Conservation (phyloP, 2,888 invertebrate genomes). For the Meta bourneti region DNA sequence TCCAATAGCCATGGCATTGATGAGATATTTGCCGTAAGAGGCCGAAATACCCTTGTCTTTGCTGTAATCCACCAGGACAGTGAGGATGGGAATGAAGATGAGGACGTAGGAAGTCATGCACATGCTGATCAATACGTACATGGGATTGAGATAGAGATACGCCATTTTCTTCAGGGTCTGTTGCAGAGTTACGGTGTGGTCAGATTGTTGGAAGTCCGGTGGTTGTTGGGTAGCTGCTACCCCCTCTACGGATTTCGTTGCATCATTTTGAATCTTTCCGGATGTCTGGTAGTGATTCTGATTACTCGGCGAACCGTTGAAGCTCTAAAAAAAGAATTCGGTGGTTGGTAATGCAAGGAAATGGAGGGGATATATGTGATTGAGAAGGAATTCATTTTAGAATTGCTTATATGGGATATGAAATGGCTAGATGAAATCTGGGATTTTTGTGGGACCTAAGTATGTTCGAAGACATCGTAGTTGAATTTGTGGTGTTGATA, state of each 20-base stretch:
- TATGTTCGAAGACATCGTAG: too few relatives aligned
- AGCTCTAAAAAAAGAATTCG: too few relatives aligned
- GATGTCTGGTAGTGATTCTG: not conserved
- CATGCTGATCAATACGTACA: conserved; percentile 33
- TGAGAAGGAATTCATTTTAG: too few relatives aligned
- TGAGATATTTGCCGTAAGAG: conserved; percentile 39
- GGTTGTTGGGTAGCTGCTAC: not conserved
- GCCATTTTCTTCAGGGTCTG: not conserved
- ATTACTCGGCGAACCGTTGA: too few relatives aligned
- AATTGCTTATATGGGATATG: too few relatives aligned
- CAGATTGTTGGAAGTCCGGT: not conserved
- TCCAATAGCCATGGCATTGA: conserved; percentile 53
- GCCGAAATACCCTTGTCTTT: conserved; percentile 52
- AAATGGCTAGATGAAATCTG: too few relatives aligned
- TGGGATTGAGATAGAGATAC: conserved; percentile 24
- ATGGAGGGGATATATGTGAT: too few relatives aligned
- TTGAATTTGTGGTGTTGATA: too few relatives aligned
- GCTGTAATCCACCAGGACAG: conserved; percentile 53
- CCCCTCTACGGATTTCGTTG: not conserved
- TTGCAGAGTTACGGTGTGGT: not conserved
- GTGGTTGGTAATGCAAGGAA: too few relatives aligned
- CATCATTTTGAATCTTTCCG: not conserved
- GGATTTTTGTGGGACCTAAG: too few relatives aligned
- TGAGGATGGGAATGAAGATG: conserved; percentile 41
- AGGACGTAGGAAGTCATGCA: conserved; percentile 30